A percentile compares a stretch with the other conserved stretches of the same genome.
Conservation (phyloP, 2,113 vertebrate genomes). For the Balaeniceps rex region DNA sequence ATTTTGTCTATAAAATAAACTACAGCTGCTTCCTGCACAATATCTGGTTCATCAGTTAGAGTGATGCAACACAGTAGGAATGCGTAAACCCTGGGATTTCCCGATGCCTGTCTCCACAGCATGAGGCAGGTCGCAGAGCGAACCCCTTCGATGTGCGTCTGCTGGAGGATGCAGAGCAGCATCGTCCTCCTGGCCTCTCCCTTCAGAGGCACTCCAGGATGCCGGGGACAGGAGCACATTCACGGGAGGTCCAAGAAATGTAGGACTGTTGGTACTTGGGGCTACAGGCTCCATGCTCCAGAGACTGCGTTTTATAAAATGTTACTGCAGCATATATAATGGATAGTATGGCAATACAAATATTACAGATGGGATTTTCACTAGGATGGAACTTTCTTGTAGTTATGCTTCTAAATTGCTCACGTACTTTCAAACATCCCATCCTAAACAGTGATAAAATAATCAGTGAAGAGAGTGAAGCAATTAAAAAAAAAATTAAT, state of each 20-base stretch:
- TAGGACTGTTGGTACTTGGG: not conserved
- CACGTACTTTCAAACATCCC: not conserved
- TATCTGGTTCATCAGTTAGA: not conserved
- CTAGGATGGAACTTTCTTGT: not conserved
- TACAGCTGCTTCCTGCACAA: not conserved
- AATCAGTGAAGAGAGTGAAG: not conserved
- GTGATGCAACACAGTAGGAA: not conserved
- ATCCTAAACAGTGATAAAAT: not conserved
- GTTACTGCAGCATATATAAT: not conserved
- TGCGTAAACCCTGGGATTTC: accelerated
- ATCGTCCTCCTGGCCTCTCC: not conserved
- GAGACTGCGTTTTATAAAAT: accelerated
- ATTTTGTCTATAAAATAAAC: not conserved
- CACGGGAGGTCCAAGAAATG: not conserved
- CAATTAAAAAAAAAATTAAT: not conserved
- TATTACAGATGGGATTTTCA: not conserved
- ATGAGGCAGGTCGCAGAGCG: not conserved
- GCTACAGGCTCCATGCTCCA: not conserved
- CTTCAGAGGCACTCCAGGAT: not conserved
- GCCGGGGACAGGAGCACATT: not conserved
- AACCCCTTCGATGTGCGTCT: not conserved
- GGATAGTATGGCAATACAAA: accelerated
- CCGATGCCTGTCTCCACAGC: not conserved
- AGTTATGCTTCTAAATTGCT: not conserved
- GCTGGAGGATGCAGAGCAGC: not conserved